Evolutionary conservation across 2,797 vertebrate genomes (phyloP).

Genomic region (Thalassophryne amazonica): DNA sequence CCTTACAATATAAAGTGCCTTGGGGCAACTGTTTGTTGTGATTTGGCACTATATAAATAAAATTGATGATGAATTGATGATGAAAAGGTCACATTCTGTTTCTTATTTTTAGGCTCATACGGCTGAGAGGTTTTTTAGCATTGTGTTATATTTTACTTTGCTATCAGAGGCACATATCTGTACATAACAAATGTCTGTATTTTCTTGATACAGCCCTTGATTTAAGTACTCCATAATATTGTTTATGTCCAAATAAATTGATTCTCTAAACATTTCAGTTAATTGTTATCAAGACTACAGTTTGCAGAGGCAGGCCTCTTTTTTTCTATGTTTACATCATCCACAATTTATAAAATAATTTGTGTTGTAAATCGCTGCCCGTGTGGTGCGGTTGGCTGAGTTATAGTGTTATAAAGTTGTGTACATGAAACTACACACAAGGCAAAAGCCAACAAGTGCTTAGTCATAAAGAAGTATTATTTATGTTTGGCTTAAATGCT

Average conservation of each 20-base stretch:
- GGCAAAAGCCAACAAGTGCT: constrained; percentile 41
- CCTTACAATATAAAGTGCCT: no score
- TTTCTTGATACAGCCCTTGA: neutral
- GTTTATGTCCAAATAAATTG: neutral
- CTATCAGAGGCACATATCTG: constrained; percentile 1
- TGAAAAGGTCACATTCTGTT: no score
- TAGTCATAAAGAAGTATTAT: constrained; percentile 42
- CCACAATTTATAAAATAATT: constrained; percentile 21
- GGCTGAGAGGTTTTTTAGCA: no score
- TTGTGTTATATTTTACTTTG: no score
- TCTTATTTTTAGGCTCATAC: no score
- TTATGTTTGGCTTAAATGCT: constrained; percentile 29
- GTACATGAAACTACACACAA: constrained; percentile 23
- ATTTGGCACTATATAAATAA: no score
- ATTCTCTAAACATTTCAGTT: neutral
- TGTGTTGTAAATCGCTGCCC: constrained; percentile 15
- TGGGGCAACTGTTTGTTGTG: no score
- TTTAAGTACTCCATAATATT: neutral
- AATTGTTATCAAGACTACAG: neutral
- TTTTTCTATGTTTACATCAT: constrained; percentile 1
- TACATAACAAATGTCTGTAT: neutral
- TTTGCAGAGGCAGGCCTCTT: neutral
- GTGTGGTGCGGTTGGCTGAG: constrained; percentile 6
- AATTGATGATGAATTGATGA: no score
- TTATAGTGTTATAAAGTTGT: constrained; percentile 20